Evolutionary conservation across 2,888 invertebrate genomes (phyloP).

Genomic region (Druceiella hillmani): DNA sequence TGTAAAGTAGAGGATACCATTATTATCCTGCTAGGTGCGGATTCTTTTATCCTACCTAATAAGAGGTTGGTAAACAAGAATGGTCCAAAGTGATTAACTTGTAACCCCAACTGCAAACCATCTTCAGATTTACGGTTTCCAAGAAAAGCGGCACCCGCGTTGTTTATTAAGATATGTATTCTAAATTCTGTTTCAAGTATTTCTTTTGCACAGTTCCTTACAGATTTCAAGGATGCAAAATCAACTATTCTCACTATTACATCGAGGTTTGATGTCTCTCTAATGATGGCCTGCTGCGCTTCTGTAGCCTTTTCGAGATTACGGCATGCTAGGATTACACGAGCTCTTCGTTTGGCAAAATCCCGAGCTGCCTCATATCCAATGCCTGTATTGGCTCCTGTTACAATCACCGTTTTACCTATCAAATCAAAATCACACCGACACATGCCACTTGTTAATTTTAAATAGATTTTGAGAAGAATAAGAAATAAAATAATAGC

Average conservation of each 20-base stretch:
- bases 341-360: constrained; percentile 66
- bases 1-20: constrained; percentile 36
- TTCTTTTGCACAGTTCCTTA: constrained; percentile 55
- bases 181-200: constrained; percentile 46
- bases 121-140: constrained; percentile 47
- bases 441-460: constrained; percentile 27
- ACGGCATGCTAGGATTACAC: constrained; percentile 75
- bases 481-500: too few relatives aligned
- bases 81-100: constrained; percentile 54
- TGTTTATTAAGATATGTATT: constrained; percentile 57
- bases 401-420: constrained; percentile 78
- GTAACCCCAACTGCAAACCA: constrained; percentile 54
- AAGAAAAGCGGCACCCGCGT: constrained; percentile 49
- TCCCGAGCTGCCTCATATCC: constrained; percentile 71
- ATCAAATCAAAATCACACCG: constrained; percentile 48
- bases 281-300: constrained; percentile 35
- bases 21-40: constrained; percentile 38
- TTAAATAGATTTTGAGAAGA: background rate
- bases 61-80: constrained; percentile 61
- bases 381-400: constrained; percentile 78
- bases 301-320: constrained; percentile 60
- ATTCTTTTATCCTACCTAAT: constrained; percentile 37
- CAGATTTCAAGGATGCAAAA: constrained; percentile 47
- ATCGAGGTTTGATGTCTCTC: constrained; percentile 31
- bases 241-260: constrained; percentile 43